Percentiles rank a stretch among this genome's conserved stretches.
phyloP scores from a whole-genome alignment of 2,797 vertebrate species.

The Chaetodon trifasciatus region DNA sequence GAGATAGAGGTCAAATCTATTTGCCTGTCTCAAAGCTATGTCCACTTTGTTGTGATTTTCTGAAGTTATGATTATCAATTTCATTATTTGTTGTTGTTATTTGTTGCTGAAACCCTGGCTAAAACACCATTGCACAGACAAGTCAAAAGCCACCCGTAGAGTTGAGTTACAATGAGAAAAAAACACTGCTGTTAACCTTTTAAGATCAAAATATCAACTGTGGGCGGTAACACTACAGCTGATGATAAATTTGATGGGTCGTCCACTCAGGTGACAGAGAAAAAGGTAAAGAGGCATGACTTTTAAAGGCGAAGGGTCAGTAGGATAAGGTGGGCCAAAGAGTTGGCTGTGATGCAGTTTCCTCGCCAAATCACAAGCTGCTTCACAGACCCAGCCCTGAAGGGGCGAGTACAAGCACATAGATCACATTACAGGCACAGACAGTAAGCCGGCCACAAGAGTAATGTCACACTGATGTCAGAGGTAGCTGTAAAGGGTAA shows the following conservation, averaged over 20 bases:
- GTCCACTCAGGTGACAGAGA: slow-evolving; percentile 57
- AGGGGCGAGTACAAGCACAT: slow-evolving; percentile 44
- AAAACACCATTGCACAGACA: background rate
- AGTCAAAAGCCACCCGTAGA: background rate
- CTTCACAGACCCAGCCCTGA: slow-evolving; percentile 31
- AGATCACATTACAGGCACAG: slow-evolving; percentile 79
- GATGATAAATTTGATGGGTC: slow-evolving; percentile 9
- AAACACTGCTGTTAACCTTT: slow-evolving; percentile 62
- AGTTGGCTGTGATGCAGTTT: slow-evolving; percentile 32
- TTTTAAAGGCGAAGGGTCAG: slow-evolving; percentile 82
- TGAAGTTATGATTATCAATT: background rate
- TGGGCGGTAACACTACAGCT: slow-evolving; percentile 14
- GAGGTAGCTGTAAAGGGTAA: slow-evolving; percentile 56
- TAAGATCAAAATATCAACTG: slow-evolving; percentile 56
- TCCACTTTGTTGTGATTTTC: slow-evolving; percentile 22
- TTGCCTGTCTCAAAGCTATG: slow-evolving; percentile 18
- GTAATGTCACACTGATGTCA: slow-evolving; percentile 66
- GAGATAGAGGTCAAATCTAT: slow-evolving; percentile 66
- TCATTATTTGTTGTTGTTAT: background rate
- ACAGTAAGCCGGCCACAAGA: slow-evolving; percentile 59
- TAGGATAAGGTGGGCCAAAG: slow-evolving; percentile 45
- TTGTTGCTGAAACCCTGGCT: background rate
- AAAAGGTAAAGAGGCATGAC: slow-evolving; percentile 72
- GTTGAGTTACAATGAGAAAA: slow-evolving; percentile 9
- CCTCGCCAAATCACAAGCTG: slow-evolving; percentile 33